phyloP scores from a whole-genome alignment of 2,113 vertebrate genomes.

The Tetraodon nigroviridis region DNA sequence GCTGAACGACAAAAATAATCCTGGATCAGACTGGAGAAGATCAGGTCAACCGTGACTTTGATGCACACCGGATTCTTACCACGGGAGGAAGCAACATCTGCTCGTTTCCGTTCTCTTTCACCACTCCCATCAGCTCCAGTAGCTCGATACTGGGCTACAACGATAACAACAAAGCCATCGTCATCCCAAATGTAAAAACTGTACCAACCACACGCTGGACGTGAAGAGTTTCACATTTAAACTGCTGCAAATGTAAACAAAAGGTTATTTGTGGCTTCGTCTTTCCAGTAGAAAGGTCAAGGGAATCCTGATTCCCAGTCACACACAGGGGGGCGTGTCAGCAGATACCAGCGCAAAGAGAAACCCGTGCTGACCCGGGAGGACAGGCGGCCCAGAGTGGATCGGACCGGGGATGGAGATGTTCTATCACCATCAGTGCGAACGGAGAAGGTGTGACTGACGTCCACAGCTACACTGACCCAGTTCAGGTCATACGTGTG shows the following conservation, averaged over 20 bases:
- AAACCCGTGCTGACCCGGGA: slow-evolving; percentile 13
- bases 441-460: neutral
- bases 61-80: slow-evolving; percentile 45
- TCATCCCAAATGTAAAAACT: neutral
- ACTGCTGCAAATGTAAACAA: too few species aligned
- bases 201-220: too few species aligned
- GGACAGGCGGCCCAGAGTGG: neutral
- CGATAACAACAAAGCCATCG: slow-evolving; percentile 13
- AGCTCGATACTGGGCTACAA: slow-evolving; percentile 71
- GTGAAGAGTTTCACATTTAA: too few species aligned
- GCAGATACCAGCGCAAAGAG: slow-evolving; percentile 29
- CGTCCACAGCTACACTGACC: too few species aligned
- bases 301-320: slow-evolving; percentile 30
- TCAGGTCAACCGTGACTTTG: neutral
- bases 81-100: slow-evolving; percentile 43
- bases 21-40: neutral
- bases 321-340: slow-evolving; percentile 29
- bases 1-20: slow-evolving; percentile 31
- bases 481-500: too few species aligned
- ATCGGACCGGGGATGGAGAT: slow-evolving; percentile 5
- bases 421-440: neutral
- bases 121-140: slow-evolving; percentile 69
- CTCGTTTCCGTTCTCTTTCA: slow-evolving; percentile 65
- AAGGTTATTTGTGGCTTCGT: neutral
- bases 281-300: neutral